Base-by-base conservation (phyloP, 2,888 invertebrate genomes). In the Eristalinus sepulchralis region DNA sequence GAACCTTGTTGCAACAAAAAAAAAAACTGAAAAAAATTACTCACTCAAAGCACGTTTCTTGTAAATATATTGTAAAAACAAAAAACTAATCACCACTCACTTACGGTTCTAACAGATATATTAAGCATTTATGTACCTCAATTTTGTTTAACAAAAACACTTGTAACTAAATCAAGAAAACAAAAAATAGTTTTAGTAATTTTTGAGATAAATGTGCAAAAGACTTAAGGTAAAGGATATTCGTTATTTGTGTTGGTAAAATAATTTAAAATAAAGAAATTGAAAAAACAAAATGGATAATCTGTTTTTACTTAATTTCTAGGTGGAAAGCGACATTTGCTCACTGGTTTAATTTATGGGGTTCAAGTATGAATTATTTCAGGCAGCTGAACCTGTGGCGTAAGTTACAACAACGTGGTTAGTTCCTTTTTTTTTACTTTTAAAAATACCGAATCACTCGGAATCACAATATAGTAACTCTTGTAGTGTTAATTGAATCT, bases 31-130 rank as follows among this genome's bases (percentile, higher is more conserved):
- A 22, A 17, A 11, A 24, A 20, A 47, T 68, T 47, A 24, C 10
- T 22, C 22, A 55, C n/a, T n/a, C n/a, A 20, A 13, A 72, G 68
- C 57, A 71, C 71, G 39, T n/a, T 66, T 59, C 39, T 64, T 79
- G 79, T 79, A 79, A 66, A 79, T 71, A 71, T 24, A 71, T 66
- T 70, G 36, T 64, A 70, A 17, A 47, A 47, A 47, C 68, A 11
- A 13, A 33, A 36, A 68, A 53, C 47, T 62, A 13, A 59, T 71
- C 31, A 31, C 33, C 64, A 79, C 71, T 60, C 59, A 71, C 66
- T 47, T 39, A 60, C 64, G 33, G 33, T 33, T 59, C 47, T 59
- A 27, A 10, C 13, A 57, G 55, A 31, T 17, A 71, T 53, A 10
- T 71, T 70, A 57, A 64, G 27, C 36, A 62, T 67, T 47, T 33